Evolutionary conservation across 2,797 vertebrate species (phyloP).

Genomic region (Cichlasoma orientale): DNA sequence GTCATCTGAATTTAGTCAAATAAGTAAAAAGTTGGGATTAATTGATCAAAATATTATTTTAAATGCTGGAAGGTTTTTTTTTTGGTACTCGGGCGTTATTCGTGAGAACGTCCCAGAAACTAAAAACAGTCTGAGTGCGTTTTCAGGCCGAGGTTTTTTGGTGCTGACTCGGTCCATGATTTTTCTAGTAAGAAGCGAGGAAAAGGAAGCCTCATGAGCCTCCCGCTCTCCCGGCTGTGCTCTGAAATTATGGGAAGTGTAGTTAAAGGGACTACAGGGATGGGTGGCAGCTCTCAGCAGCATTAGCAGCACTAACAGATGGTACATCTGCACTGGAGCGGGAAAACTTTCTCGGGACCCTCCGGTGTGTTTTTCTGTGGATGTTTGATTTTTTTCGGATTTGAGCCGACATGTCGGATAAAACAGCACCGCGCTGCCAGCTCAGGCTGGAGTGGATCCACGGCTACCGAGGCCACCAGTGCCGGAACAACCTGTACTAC

Average conservation of each 20-base stretch:
- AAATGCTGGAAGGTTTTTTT: no score
- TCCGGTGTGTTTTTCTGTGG: background rate
- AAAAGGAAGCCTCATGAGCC: background rate
- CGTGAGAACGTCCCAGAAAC: background rate
- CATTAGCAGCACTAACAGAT: background rate
- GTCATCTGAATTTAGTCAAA: background rate
- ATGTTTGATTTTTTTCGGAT: background rate
- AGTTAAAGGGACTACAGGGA: conserved; percentile 1
- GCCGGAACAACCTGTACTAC: conserved; percentile 96
- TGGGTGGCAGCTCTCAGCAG: background rate
- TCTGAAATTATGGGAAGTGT: conserved; percentile 43
- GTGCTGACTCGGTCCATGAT: background rate
- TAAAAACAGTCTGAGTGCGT: background rate
- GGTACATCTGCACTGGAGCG: background rate
- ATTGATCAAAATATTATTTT: no score
- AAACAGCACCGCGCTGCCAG: conserved; percentile 91
- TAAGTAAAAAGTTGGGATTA: background rate
- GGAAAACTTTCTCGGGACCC: background rate
- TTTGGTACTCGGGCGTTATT: no score
- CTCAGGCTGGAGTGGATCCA: conserved; percentile 95
- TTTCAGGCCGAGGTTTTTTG: background rate
- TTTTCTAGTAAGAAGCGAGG: background rate
- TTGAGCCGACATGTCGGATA: conserved; percentile 85
- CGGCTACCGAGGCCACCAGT: conserved; percentile 94
- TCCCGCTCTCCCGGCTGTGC: background rate